Base-by-base conservation (phyloP, 2,888 invertebrate genomes). In the Acanthopleura granulata region DNA sequence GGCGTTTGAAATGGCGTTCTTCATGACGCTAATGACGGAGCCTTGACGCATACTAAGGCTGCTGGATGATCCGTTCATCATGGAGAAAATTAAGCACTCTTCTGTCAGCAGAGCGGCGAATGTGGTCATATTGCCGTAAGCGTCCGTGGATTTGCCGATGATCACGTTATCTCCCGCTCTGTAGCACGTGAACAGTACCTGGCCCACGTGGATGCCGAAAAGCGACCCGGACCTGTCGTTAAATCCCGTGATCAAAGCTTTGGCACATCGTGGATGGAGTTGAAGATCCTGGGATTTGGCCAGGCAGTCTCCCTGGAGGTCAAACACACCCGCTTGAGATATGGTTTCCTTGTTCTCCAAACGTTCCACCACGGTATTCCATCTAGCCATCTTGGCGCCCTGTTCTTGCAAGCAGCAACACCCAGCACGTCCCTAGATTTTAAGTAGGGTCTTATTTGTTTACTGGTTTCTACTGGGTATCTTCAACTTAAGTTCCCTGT, bases 1-100 rank as follows among this genome's bases (percentile, higher is more conserved):
- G 22, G 57, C 18, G 57, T 57, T 57, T 9, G 6, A n/a, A 18
- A 57, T 22, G 22, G 57, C 57, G 12, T 18, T 22, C 12, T 57
- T 57, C 57, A 57, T 57, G 12, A 57, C 57, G 22, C 57, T 22
- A 22, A 57, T 57, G 12, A 57, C 57, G 57, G 57, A 57, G 6
- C 57, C 57, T 40, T 40, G 40, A 4, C 57, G 57, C n/a, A 22
- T 22, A 57, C 57, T 18, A 12, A 22, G 1, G 12, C 57, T 57
- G 57, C 57, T n/a, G 57, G 57, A 57, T 57, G 57, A 3, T 12
- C 57, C 57, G 22, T 57, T 57, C 57, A 57, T 57, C 57, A 57
- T 57, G 57, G n/a, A 57, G 57, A 57, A 57, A 18, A 57, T 22
- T 12, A 57, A 57, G 57, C 12, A 57, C 22, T 57, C 57, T n/a